Base-by-base conservation (phyloP, 2,888 invertebrate species). In the Polia nebulosa region DNA sequence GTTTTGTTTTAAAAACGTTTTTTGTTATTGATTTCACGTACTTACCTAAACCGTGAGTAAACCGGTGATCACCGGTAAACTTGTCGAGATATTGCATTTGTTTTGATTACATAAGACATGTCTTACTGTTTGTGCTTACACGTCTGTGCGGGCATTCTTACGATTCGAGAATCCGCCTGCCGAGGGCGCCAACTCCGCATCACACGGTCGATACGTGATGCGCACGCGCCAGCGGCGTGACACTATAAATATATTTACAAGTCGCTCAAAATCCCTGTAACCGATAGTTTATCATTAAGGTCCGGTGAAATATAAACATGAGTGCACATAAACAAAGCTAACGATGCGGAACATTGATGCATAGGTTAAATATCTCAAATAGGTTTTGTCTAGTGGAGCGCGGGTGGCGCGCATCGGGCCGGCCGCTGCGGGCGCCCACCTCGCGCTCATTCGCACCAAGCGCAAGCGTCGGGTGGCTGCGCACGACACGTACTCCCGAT, bases 381-480 rank as follows among this genome's bases (percentile, higher is more conserved):
- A 87, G 87, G 91, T 85, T 87, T 85, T 85, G 88, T 84, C 82
- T 84, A 85, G 83, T 82, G 85, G 74, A 58, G 86, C 72, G 86
- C 81, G 76, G 84, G 77, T 73, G 81, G 73, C 85, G 83, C 81
- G 63, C 52, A 67, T 76, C 81, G 85, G 83, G 75, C 83, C 76
- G 86, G 80, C 84, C 84, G 80, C 86, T 75, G 84, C 76, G 87
- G 79, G 84, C 84, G 80, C 86, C 81, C 78, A 71, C 78, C 82
- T 82, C 81, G 80, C 81, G 79, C 84, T 92, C 94, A 94, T 92
- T 94, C 92, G 88, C 79, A 77, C 85, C 82, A 84, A 84, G 92
- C 91, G 91, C 91, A 86, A 85, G 90, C 88, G 89, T 85, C 88
- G 93, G 89, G 88, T 86, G 91, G 92, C 84, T 90, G 94, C 90